Evolutionary conservation across 1,140 invertebrate genomes (phyloP), one percentile per base, ranked within the genome.

Genomic region (Panagrolaimus sp.): DNA sequence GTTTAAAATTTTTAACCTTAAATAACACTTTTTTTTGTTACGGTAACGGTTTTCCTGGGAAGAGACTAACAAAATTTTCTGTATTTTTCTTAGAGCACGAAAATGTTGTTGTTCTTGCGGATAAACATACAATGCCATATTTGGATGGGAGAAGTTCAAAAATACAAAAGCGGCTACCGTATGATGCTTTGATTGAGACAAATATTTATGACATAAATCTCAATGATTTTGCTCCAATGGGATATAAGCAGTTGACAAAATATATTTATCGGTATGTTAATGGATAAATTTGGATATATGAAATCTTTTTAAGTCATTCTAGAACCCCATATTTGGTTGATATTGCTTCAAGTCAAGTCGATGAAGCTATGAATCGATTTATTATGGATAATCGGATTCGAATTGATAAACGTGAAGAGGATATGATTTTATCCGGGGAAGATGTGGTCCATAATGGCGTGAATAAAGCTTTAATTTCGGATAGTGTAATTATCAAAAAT

Each of bases 121-220:
- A 79, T 48, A 71, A 69, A 14, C 78, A 79, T 44, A 79, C 77
- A 58, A 81, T 79, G 64, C 77, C 77, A n/a, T 81, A 70, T 48
- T 45, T 79, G 52, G 68, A 81, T 66, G 77, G 77, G 5, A 44
- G 75, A 64, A 72, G 52, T 43, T 55, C 73, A 47, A 17, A 65
- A n/a, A 58, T 81, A 17, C 72, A 67, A 62, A 64, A 78, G n/a
- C 76, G 75, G 17, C 63, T 79, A 45, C 78, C 77, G 9, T 52
- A 67, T 26, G 79, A 81, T 48, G 68, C 73, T 17, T 52, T 78
- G 24, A 70, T 78, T 38, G 77, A 79, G 52, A 38, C 52, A 6
- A 79, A 79, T 46, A 48, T 77, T 15, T 79, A 79, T 55, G 77
- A 79, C 48, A 58, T 78, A 14, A 77, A 78, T 65, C 28, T 79